phyloP scores from a whole-genome alignment of 2,797 vertebrate species.

The Melopsittacus undulatus region DNA sequence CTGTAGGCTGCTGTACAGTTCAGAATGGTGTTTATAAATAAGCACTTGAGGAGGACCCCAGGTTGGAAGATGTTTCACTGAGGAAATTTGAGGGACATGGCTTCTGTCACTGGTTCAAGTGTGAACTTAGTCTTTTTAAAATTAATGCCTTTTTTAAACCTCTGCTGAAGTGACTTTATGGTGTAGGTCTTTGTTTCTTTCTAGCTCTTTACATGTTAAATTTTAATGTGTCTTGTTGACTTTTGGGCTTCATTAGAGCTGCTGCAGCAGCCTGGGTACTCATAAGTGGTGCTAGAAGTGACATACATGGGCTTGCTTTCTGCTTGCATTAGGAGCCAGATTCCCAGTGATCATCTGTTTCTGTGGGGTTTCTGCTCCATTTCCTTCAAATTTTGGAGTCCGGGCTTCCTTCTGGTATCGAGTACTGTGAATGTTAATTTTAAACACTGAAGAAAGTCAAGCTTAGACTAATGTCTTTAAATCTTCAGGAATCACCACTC shows the following conservation, averaged over 20 bases:
- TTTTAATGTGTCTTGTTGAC: not conserved
- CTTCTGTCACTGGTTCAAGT: not conserved
- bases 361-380: not conserved
- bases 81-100: not conserved
- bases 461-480: not conserved
- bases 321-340: not conserved
- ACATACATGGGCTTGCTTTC: not conserved
- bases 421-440: not conserved
- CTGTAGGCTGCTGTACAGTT: not conserved
- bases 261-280: not conserved
- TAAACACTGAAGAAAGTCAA: not conserved
- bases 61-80: not conserved
- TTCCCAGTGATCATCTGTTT: not conserved
- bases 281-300: not conserved
- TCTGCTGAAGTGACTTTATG: not conserved
- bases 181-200: not conserved
- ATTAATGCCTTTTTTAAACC: not conserved
- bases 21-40: not conserved
- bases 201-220: not conserved
- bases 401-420: not conserved
- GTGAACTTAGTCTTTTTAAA: not conserved
- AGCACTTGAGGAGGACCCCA: not conserved
- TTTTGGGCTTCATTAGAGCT: not conserved
- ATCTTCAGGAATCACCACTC: constrained; percentile 86
- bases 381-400: not conserved